Evolutionary conservation across 2,888 invertebrate species (phyloP), one percentile per base, ranked within the genome.

Genomic region (Drosophila mimica): DNA sequence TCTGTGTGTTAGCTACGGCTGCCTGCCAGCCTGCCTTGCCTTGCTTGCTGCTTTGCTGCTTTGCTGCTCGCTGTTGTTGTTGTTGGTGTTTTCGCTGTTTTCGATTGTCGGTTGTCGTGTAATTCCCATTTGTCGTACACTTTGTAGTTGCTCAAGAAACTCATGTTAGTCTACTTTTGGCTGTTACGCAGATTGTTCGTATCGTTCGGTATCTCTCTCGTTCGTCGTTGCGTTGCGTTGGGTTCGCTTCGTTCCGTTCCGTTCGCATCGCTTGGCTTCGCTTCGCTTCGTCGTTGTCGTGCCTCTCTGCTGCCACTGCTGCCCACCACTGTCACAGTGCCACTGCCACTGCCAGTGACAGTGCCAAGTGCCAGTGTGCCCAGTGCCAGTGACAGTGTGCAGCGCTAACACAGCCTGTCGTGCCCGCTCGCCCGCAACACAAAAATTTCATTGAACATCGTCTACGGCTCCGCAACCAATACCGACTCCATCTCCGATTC

Each of bases 101-200:
- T 92, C 89, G 86, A 89, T 88, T 92, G 91, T 91, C 92, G 89
- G 90, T 92, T 91, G 91, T 92, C 91, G 91, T 92, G 92, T 92
- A 91, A 91, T 92, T 91, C 92, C 92, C 92, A 92, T 92, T 92
- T 92, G 91, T 91, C 90, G 91, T 91, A 91, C 92, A 92, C 91
- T 92, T 92, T 92, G 92, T 92, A 91, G 92, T 91, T 92, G 91
- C 92, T 91, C 92, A 92, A 91, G 91, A 90, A 92, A 92, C 90
- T 92, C 92, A 91, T 93, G 93, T 92, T 93, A 93, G 93, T 93
- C 93, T 92, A 92, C 92, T 92, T 93, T 92, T 92, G 93, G 92
- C 93, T 93, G 93, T 92, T 92, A 92, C 91, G 92, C 91, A 91
- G 92, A 91, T 93, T 91, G 93, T 92, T 92, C 90, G 91, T 84